These are phyloP conservation scores for Pampus argenteus DNA, from an alignment of 2,797 vertebrate genomes.

Conservation along the genomic window DNA sequence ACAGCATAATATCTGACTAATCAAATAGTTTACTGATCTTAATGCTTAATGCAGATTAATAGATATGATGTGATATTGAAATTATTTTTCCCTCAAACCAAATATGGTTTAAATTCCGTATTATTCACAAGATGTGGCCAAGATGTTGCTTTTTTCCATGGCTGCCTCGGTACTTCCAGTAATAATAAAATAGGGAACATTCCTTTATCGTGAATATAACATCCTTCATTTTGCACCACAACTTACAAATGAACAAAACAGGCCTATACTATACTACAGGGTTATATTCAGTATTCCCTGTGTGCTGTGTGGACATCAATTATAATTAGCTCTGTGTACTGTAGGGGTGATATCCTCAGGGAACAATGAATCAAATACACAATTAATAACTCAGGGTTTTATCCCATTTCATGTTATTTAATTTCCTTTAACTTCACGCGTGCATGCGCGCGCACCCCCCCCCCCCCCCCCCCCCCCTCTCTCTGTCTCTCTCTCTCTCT, in stretches of 20 bases:
- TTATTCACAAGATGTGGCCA: too few relatives aligned
- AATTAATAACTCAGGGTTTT: neutral
- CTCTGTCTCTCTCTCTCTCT: slow-evolving; percentile 20
- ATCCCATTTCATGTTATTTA: neutral
- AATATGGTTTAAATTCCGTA: neutral
- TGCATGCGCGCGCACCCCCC: neutral
- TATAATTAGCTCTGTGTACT: neutral
- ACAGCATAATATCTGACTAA: too few relatives aligned
- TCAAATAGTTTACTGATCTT: neutral
- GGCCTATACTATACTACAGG: too few relatives aligned
- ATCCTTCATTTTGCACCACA: neutral
- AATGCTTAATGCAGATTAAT: neutral
- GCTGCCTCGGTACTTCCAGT: too few relatives aligned
- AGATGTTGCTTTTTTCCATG: too few relatives aligned
- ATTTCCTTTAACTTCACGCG: neutral
- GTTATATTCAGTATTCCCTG: slow-evolving; percentile 1
- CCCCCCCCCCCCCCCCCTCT: slow-evolving; percentile 61
- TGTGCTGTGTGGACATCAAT: neutral
- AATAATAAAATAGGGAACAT: neutral
- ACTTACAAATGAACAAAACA: too few relatives aligned
- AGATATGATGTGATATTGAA: neutral
- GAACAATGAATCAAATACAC: slow-evolving; percentile 6
- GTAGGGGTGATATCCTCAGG: neutral
- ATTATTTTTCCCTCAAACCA: neutral
- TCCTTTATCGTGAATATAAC: too few relatives aligned